Base-by-base conservation (phyloP, 2,888 invertebrate species). In the Campoplex capitator region DNA sequence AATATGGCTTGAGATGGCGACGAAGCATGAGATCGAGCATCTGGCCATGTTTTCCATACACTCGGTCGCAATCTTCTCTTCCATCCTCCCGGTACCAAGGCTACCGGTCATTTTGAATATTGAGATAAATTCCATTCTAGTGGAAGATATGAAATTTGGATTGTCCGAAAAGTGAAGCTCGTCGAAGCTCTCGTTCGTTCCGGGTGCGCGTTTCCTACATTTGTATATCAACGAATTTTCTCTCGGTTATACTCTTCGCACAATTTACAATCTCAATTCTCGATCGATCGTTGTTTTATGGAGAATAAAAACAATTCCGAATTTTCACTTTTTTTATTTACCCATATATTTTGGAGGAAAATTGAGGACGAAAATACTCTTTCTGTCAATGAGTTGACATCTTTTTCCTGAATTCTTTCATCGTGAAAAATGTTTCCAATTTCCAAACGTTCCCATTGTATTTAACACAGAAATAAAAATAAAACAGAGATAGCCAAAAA, bases 91-190 rank as follows among this genome's bases (percentile, higher is more conserved):
- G 70, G 48, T 42, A 67, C 54, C 88, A 68, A 90, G 89, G 94
- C 90, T 83, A 65, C 90, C 91, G 94, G 94, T 94, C 94, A 94
- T 94, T 94, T 93, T 93, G 93, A 93, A 94, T 94, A 94, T 94
- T 94, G 94, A 93, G 93, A 92, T 93, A 91, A 92, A 92, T 92
- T 90, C 90, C 93, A 90, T 82, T 93, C 91, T 91, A 92, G 91
- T 92, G 93, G 93, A 94, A 94, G 94, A 93, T 94, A 94, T 94
- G 94, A 94, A 93, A 94, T 94, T 93, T 92, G 92, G 91, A 93
- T 93, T 92, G 90, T 91, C 92, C 91, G 89, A 89, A 71, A 38
- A 83, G 38, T 35, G 23, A 23, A 28, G 23, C 16, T 70, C 65
- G 38, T 73, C 67, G 83, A 78, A 68, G 76, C 79, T 84, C 67